Percentiles rank a stretch among this genome's conserved stretches.
phyloP scores from a whole-genome alignment of 2,113 vertebrate species.

The Xiphophorus couchianus region DNA sequence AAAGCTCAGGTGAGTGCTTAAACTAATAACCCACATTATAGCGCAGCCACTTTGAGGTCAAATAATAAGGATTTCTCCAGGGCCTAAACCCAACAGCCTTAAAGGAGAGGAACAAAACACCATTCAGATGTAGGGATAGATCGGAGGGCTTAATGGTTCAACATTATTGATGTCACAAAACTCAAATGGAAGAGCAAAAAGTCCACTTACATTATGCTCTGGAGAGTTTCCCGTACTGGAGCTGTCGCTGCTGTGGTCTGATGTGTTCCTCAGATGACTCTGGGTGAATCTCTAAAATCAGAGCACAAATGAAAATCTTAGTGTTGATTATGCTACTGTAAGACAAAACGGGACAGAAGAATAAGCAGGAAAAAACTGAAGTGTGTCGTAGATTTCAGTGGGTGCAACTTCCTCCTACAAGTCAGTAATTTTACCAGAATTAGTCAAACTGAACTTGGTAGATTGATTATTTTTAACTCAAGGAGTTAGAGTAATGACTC shows the following conservation, averaged over 20 bases:
- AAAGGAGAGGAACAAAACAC: slow-evolving; percentile 48
- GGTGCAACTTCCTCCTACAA: neutral
- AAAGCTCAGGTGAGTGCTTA: slow-evolving; percentile 30
- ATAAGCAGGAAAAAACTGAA: neutral
- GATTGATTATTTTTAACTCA: neutral
- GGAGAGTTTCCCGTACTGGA: slow-evolving; percentile 76
- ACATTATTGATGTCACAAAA: neutral
- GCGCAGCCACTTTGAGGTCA: slow-evolving; percentile 75
- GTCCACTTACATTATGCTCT: slow-evolving; percentile 76
- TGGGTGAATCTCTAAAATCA: slow-evolving; percentile 66
- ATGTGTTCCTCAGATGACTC: slow-evolving; percentile 71
- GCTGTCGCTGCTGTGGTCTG: slow-evolving; percentile 76
- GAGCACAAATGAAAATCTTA: neutral
- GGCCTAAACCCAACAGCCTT: slow-evolving; percentile 66
- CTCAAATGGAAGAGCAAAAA: neutral
- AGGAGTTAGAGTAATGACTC: neutral
- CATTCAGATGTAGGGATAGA: slow-evolving; percentile 3
- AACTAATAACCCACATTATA: slow-evolving; percentile 75
- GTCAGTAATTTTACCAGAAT: no score
- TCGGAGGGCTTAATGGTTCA: neutral
- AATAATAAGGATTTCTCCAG: slow-evolving; percentile 69
- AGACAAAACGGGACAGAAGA: neutral
- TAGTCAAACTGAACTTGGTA: neutral
- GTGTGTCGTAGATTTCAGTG: neutral
- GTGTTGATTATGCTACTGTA: neutral